Evolutionary conservation across 23 tunicate genomes (phyloP), one percentile per base, ranked within the genome.

Genomic region (Ascidia mentula): DNA sequence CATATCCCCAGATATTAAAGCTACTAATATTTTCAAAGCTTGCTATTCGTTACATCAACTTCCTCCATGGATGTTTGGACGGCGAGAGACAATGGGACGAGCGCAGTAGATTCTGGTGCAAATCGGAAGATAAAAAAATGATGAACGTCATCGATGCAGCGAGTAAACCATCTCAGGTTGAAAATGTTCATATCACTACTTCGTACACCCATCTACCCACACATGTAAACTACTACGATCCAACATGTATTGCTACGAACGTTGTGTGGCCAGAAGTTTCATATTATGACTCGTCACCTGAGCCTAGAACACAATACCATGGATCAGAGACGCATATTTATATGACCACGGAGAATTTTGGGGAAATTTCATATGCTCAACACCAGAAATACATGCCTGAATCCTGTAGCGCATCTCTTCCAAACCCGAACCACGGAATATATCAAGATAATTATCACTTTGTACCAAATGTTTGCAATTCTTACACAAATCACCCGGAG

Each of bases 11-110:
- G n/a, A n/a, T n/a, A n/a, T n/a, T n/a, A n/a, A n/a, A n/a, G n/a
- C n/a, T n/a, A n/a, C n/a, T n/a, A n/a, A n/a, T n/a, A n/a, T 53
- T 6, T 53, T 71, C 32, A 31, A 34, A 71, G 75, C 75, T 71
- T 22, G 75, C 75, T 18, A 71, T 71, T 36, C 75, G 75, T 18
- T 71, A 71, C 75, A 71, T 71, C 75, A 71, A 71, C 39, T 71
- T 71, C 30, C 35, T 71, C 32, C 75, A 36, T 31, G 75, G 75
- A 18, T 71, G 75, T 31, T 17, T 71, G 34, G 30, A 71, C 13
- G 75, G 75, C 13, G 38, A 34, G 34, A 5, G 75, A 12, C 39
- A 71, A 6, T 71, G 75, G 75, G 39, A 71, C 24, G 75, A 71
- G 35, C 30, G 75, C 5, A 71, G 32, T 71, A 34, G 75, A 20